Evolutionary conservation across 2,888 invertebrate species (phyloP).

Genomic region (Suillia variegata): DNA sequence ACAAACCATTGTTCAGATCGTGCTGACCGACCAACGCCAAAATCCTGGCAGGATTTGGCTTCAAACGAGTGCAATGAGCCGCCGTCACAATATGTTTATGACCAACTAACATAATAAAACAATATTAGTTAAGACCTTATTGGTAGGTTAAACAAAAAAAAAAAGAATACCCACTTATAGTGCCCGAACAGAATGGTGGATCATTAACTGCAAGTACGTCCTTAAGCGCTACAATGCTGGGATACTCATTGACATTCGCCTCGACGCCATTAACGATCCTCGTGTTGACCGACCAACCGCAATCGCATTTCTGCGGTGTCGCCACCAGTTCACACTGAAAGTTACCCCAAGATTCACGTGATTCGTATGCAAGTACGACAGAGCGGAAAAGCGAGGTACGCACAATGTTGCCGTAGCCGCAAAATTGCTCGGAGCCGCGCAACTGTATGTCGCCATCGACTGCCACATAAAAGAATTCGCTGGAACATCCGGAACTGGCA

Average conservation of each 20-base stretch:
- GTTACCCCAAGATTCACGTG: slow-evolving; percentile 36
- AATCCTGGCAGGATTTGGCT: slow-evolving; percentile 35
- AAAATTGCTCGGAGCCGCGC: slow-evolving; percentile 46
- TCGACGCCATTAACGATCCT: slow-evolving; percentile 66
- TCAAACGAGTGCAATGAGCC: slow-evolving; percentile 61
- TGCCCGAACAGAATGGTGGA: slow-evolving; percentile 63
- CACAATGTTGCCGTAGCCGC: slow-evolving; percentile 44
- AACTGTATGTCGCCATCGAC: slow-evolving; percentile 49
- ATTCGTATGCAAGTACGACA: slow-evolving; percentile 49
- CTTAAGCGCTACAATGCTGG: slow-evolving; percentile 65
- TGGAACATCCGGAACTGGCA: slow-evolving; percentile 31
- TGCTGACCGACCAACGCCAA: slow-evolving; percentile 64
- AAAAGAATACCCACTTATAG: slow-evolving; percentile 60
- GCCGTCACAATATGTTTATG: slow-evolving; percentile 63
- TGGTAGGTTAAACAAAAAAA: no score
- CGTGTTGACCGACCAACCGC: slow-evolving; percentile 55
- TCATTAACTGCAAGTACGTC: no score
- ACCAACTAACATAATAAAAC: neutral
- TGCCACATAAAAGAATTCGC: slow-evolving; percentile 53
- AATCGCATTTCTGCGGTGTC: slow-evolving; percentile 46
- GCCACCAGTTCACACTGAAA: slow-evolving; percentile 44
- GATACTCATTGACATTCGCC: slow-evolving; percentile 66
- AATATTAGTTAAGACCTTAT: no score
- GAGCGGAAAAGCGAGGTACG: slow-evolving; percentile 43
- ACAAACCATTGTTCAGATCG: slow-evolving; percentile 59